Base-by-base conservation (phyloP, 2,797 vertebrate species). In the Thamnophis elegans region DNA sequence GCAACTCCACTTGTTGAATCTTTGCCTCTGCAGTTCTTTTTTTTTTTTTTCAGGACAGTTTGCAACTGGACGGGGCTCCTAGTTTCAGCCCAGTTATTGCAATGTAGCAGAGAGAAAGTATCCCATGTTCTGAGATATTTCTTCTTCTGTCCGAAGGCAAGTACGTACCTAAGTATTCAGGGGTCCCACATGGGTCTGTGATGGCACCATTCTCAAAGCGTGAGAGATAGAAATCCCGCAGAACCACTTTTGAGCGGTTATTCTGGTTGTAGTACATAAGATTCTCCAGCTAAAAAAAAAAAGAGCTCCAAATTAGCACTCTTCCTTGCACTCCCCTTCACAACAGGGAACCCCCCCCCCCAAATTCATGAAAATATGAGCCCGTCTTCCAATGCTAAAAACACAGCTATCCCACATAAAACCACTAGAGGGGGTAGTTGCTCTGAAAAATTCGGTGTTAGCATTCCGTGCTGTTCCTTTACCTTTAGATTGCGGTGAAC, bases 401-500 rank as follows among this genome's bases (percentile, higher is more conserved):
- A 32, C 12, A 42, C 12, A 47, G 12, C 53, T 68, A 12, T 59
- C 62, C 56, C 22, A 53, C 5, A 26, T n/a, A 60, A 28, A 13
- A 18, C 42, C 91, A 51, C 89, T 54, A 60, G 47, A n/a, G 55
- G 65, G 20, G 4, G 25, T 7, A 42, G 36, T 85, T 68, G 14
- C 58, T 36, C 36, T 85, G 20, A 20, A 16, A 25, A 86, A 68
- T 58, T 60, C 12, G 7, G 20, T 10, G 11, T n/a, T 59, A 28
- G 51, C n/a, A 56, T 54, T 53, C 25, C 22, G 6, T 53, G 26
- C 42, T 53, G 28, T 36, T 32, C 28, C 88, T 91, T 62, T 95
- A 98, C 98, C 98, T 98, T 98, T 26, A 98, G 97, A 96, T 98
- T 98, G 93, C 98, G 98, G 95, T 98, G 98, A 91, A 98, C 98